Base-by-base conservation (phyloP, 2,797 vertebrate genomes). In the Orestias chungarensis region DNA sequence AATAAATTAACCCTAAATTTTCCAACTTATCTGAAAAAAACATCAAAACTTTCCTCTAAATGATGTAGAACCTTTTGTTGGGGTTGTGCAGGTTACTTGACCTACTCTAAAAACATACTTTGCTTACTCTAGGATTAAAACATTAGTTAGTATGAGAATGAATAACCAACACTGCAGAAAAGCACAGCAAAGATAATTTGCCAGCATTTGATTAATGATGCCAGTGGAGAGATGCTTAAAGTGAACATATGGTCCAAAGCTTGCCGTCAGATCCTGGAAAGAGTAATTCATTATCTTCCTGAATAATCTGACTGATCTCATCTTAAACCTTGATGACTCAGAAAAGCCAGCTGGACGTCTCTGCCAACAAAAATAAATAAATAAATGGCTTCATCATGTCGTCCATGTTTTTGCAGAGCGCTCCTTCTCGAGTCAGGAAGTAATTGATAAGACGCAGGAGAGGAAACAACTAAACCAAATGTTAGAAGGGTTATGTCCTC, bases 261-360 rank as follows among this genome's bases (percentile, higher is more conserved):
- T 81, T 78, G 71, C 27, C 82, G 80, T 77, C 66, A 12, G 61
- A 33, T 46, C 23, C 35, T 59, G 10, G 2, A 40, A 77, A 71
- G 42, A 57, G 70, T 81, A 82, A 83, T 72, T 77, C 25, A 7
- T 88, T 82, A 88, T 87, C 81, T 78, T 68, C 66, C 66, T 66
- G n/a, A 86, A 85, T 92, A 81, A 91, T 87, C 85, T 64, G 23
- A 43, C 69, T 81, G 50, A 92, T 85, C 85, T 82, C 61, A 64
- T 80, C 74, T 86, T 87, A 77, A 86, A 43, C 66, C 38, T 72
- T 80, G 77, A 87, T 88, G 81, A 50, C 64, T 74, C 65, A 54
- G 80, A 82, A 64, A 81, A 81, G 64, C 75, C 82, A 67, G 70
- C 86, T 85, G 69, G 61, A 73, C 71, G 66, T 23, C 43, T 69